Evolutionary conservation across 2,797 vertebrate genomes (phyloP), one percentile per base, ranked within the genome.

Genomic region (Sphenodon punctatus): DNA sequence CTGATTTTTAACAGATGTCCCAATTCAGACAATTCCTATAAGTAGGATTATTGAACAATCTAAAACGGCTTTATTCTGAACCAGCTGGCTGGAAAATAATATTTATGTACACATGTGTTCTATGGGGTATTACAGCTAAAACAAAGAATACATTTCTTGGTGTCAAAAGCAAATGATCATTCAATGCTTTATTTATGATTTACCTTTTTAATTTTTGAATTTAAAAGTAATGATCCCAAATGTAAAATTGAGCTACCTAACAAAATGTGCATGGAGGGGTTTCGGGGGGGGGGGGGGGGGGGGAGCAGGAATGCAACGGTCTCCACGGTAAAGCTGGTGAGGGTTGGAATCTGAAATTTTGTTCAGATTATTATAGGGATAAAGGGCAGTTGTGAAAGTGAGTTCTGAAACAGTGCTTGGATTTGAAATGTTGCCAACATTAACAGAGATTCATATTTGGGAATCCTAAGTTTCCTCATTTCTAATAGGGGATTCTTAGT

Each of bases 1-100:
- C 36, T 88, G 7, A 66, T 86, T 95, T 92, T 93, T 91, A 93
- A 75, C 70, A 92, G 84, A 78, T 89, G 85, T 86, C 79, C 86
- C 71, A 88, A 80, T 70, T 87, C 73, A 91, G 49, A 53, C 61
- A 88, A 88, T 30, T 86, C 86, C 75, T 86, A 87, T 93, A 91
- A 93, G 87, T 87, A 92, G 75, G 65, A 80, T 75, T 81, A 84
- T 74, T 66, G 75, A 86, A 45, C 32, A 81, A 30, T 87, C 92
- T 86, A 87, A 89, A 92, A 70, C 30, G 69, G 83, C 34, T 67
- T 89, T 88, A 67, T 80, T 85, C 46, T 75, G 45, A 92, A 86
- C 64, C 72, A 92, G 78, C 68, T 91, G 86, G 68, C 70, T 91
- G 42, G 42, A 77, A 91, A 88, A 87, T 82, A 55, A 56, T 93